Evolutionary conservation across 2,888 invertebrate species (phyloP), one percentile per base, ranked within the genome.

Genomic region (Anagyrus pseudococci): DNA sequence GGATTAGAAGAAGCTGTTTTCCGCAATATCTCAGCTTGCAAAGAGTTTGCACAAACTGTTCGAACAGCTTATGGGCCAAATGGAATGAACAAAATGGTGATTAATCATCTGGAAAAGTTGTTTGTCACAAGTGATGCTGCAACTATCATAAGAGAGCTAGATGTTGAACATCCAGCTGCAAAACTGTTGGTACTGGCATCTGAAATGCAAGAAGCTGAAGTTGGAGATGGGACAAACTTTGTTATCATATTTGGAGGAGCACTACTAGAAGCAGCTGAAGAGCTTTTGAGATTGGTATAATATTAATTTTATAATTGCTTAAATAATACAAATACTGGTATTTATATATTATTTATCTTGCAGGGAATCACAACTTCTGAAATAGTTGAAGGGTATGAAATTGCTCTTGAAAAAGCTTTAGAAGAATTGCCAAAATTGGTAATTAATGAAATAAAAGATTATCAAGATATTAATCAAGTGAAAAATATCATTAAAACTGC

Each of bases 11-110:
- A 99, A 86, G 97, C 98, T 6, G 96, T 99, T 0, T 92, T 89
- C 76, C 87, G 98, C 63, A 99, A 98, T 79, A 98, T 99, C 71
- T 89, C 86, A 72, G 98, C 98, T 20, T 98, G 98, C 82, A 95
- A 95, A 81, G 94, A 98, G 78, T 94, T 99, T 75, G 89, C 97
- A 1, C 91, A 93, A 74, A 96, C 96, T 67, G 91, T 98, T 23
- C 89, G 93, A 68, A 94, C 98, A 22, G 94, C 98, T 1, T 99
- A 96, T 82, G 99, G 99, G 0, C 99, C 99, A 8, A 96, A 96
- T 84, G 99, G 98, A 71, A 93, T 93, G 94, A 99, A 99, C 82
- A 99, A 99, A 85, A 98, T 99, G 94, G 92, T 99, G 22, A 98
- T 99, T 64, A 99, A 99, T 83, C 98, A 99, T 80, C 87, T 99